These are phyloP conservation scores for Salmo trutta DNA, from an alignment of 2,797 vertebrate genomes.

Conservation along the genomic window DNA sequence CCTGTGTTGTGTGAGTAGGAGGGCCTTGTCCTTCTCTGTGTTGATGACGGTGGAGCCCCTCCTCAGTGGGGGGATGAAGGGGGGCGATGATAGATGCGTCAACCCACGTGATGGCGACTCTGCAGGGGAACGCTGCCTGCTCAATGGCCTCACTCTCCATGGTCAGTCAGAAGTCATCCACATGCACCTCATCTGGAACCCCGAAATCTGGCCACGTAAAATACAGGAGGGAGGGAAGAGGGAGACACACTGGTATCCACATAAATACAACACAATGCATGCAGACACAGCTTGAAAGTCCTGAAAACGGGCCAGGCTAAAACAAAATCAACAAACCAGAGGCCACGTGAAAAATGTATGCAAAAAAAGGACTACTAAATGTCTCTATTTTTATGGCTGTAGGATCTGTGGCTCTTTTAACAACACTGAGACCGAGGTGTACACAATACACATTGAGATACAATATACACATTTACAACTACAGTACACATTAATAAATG, in stretches of 20 bases:
- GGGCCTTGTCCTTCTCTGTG: slow-evolving; percentile 92
- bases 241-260: neutral
- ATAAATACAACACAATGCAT: too few species aligned
- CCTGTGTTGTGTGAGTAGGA: slow-evolving; percentile 72
- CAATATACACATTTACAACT: too few species aligned
- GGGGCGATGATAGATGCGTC: slow-evolving; percentile 95
- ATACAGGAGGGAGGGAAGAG: slow-evolving; percentile 59
- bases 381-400: too few species aligned
- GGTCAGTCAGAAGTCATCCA: slow-evolving; percentile 96
- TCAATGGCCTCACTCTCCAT: slow-evolving; percentile 98
- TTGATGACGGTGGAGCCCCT: slow-evolving; percentile 87
- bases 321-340: too few species aligned
- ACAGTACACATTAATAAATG: too few species aligned
- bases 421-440: too few species aligned
- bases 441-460: too few species aligned
- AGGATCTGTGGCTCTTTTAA: too few species aligned
- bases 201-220: slow-evolving; percentile 95
- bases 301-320: neutral
- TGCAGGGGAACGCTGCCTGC: slow-evolving; percentile 89
- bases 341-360: too few species aligned
- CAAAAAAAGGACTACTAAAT: too few species aligned
- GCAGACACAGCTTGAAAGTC: too few species aligned
- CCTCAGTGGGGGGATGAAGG: slow-evolving; percentile 97
- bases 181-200: slow-evolving; percentile 89
- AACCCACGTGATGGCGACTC: slow-evolving; percentile 92